Evolutionary conservation across 2,888 invertebrate genomes (phyloP), one percentile per base, ranked within the genome.

Genomic region (Apantesis nais): DNA sequence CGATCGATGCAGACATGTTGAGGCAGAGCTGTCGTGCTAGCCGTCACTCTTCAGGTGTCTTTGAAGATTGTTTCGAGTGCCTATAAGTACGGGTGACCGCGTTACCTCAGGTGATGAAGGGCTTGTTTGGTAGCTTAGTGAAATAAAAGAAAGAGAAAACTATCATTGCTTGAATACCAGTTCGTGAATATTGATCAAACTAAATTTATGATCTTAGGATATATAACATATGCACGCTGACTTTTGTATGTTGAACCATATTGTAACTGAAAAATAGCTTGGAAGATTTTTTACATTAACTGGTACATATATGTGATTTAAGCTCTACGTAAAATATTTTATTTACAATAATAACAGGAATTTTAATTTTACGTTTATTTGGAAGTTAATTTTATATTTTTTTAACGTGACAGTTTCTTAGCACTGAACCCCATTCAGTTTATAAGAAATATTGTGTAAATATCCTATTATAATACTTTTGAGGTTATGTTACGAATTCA

Each of bases 401-500:
- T 68, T 11, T 3, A 11, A 71, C 73, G 64, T 74, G 66, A 70
- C 22, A 66, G 61, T 52, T 55, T 34, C 44, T 60, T 65, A 69
- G 58, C 74, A 79, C 64, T 66, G 44, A 34, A 55, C 62, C 69
- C 63, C 62, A 39, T 62, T 69, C 25, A 68, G 63, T 66, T 72
- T 70, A 66, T 68, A 71, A 67, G n/a, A 68, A 61, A 63, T 72
- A 74, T 71, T 70, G 39, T 29, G 62, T 67, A 16, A 29, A 16
- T 16, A 4, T 60, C 39, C 29, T 41, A 65, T 63, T 64, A 64
- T 70, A 74, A 75, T 66, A 74, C 66, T 55, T 85, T 87, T 85
- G 85, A 90, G 90, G 90, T 91, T 90, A 90, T 87, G 83, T 78
- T 71, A 73, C 73, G 70, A 71, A 75, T 71, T 70, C 72, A 76